Base-by-base conservation (phyloP, 2,797 vertebrate genomes). In the Dicrostonyx torquatus region DNA sequence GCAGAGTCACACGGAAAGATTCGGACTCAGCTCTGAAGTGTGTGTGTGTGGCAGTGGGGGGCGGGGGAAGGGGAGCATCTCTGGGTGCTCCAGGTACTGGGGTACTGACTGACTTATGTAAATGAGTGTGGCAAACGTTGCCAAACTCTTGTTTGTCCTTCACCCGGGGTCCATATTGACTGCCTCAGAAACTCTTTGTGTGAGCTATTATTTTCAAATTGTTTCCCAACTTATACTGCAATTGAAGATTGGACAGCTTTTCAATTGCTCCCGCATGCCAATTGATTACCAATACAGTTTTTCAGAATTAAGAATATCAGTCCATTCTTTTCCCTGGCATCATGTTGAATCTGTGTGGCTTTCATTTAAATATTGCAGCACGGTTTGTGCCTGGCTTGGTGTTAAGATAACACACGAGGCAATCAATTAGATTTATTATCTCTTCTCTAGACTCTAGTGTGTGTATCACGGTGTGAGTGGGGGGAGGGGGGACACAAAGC, bases 201-300 rank as follows among this genome's bases (percentile, higher is more conserved):
- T 98, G 98, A 98, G 98, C 99, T 98, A 98, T 99, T 99, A 99
- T 99, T 99, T 99, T 99, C 99, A 99, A 99, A 99, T 99, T 99
- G 99, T 99, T 99, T 99, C 99, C 99, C 99, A 99, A 99, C 99
- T 99, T 98, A 99, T 99, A 98, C 98, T 93, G 98, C 99, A 99
- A 99, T 99, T 99, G 99, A 99, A 99, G 99, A 99, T 98, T 98
- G 98, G 99, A 99, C 99, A 99, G 99, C 99, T 99, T 99, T 99
- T 99, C 99, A 99, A 99, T 99, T 98, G 98, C 98, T 98, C 97
- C 98, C 98, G 97, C 98, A 99, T 99, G 98, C 98, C 98, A 98
- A 99, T 99, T 99, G 99, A 99, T 99, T 99, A 99, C 99, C 99
- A 99, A 99, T 99, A 99, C 98, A 97, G 98, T 98, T 98, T 98